Evolutionary conservation across 2,113 vertebrate genomes (phyloP).

Genomic region (Pterophyllum scalare): DNA sequence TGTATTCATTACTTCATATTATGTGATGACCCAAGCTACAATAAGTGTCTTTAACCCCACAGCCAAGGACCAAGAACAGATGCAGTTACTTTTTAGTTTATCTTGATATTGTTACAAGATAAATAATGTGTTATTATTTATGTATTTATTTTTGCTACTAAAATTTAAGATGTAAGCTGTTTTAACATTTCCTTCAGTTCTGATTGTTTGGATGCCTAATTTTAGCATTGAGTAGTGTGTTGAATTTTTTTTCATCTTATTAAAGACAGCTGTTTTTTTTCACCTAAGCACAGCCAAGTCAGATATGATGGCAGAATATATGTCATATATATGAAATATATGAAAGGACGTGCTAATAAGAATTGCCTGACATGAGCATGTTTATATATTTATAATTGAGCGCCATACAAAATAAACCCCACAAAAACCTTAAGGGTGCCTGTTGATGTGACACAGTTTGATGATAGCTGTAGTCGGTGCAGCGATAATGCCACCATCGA

Average conservation of each 20-base stretch:
- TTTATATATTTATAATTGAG: neutral
- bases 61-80: too few relatives aligned
- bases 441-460: neutral
- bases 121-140: fast-evolving
- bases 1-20: neutral
- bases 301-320: neutral
- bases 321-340: neutral
- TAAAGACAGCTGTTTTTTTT: neutral
- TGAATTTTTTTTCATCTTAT: neutral
- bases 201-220: too few relatives aligned
- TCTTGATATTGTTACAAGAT: neutral
- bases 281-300: neutral
- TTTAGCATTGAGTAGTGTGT: neutral
- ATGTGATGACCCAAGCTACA: neutral
- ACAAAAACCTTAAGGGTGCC: neutral
- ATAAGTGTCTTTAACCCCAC: neutral
- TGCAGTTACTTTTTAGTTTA: neutral
- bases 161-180: too few relatives aligned
- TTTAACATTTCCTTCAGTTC: too few relatives aligned
- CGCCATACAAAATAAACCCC: neutral
- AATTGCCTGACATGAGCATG: neutral
- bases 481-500: neutral
- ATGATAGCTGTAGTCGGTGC: neutral
- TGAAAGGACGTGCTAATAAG: neutral
- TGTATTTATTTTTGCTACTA: too few relatives aligned